These are phyloP conservation scores for Hoplodrina ambigua DNA, from an alignment of 2,888 invertebrate species.

Conservation along the genomic window DNA sequence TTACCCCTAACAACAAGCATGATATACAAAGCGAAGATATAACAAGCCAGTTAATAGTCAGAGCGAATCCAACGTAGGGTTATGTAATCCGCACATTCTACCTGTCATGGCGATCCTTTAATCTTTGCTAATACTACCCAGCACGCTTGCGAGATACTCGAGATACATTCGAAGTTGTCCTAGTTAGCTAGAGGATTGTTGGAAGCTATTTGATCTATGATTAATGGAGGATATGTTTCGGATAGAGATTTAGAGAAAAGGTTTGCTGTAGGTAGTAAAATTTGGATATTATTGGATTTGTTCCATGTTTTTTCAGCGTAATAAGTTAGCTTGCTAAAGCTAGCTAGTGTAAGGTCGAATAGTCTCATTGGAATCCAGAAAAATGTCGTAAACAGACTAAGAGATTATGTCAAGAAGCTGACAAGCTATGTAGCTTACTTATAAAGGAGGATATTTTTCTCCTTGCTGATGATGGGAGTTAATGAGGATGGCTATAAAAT, in stretches of 20 bases:
- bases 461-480: background rate
- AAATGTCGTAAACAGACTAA: background rate
- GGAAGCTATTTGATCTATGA: constrained; percentile 32
- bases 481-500: background rate
- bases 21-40: constrained; percentile 29
- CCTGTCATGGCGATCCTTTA: constrained; percentile 55
- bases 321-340: background rate
- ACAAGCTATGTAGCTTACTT: background rate
- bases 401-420: background rate
- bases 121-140: constrained; percentile 55
- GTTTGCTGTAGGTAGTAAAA: background rate
- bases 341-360: background rate
- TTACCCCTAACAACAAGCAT: constrained; percentile 17
- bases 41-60: constrained; percentile 52
- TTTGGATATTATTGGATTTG: background rate
- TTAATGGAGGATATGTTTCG: constrained; percentile 14
- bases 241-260: constrained; percentile 2
- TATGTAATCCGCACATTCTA: constrained; percentile 46
- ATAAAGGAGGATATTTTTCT: background rate
- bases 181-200: constrained; percentile 34
- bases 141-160: constrained; percentile 35
- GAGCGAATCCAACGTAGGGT: constrained; percentile 33
- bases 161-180: constrained; percentile 31
- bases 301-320: background rate
- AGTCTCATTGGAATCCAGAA: no score